These are phyloP conservation scores for Saiga tatarica DNA, from an alignment of 2,113 vertebrate species.

Conservation along the genomic window DNA sequence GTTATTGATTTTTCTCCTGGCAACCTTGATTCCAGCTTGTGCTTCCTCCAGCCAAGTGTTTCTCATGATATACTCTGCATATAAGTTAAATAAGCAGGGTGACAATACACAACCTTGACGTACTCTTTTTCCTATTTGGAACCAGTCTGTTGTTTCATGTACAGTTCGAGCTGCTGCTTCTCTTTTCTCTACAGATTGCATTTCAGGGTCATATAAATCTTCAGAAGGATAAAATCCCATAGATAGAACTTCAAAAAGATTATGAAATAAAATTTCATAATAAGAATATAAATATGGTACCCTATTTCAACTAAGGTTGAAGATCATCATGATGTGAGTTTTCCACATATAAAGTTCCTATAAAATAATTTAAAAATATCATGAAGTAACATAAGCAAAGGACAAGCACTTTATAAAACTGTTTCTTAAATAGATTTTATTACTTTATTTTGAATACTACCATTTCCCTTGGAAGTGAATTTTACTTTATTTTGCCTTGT, in stretches of 20 bases:
- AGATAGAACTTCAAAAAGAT: not conserved
- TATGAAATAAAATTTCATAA: not conserved
- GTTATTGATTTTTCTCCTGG: too few relatives aligned
- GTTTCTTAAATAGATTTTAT: not conserved
- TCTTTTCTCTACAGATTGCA: not conserved
- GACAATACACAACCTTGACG: too few relatives aligned
- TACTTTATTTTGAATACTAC: not conserved
- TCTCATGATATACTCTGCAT: too few relatives aligned
- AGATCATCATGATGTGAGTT: not conserved
- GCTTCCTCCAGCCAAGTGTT: too few relatives aligned
- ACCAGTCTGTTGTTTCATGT: too few relatives aligned
- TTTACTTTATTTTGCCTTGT: not conserved
- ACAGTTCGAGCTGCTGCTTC: too few relatives aligned
- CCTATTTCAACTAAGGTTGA: not conserved
- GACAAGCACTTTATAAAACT: not conserved
- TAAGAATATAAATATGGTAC: not conserved
- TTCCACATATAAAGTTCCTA: not conserved
- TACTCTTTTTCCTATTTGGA: too few relatives aligned
- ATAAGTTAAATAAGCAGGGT: too few relatives aligned
- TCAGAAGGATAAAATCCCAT: not conserved
- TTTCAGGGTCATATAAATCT: not conserved
- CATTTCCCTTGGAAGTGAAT: not conserved
- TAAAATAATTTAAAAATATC: not conserved
- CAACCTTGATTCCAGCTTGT: too few relatives aligned
- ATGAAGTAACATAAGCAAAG: not conserved